phyloP scores from a whole-genome alignment of 2,113 vertebrate species.

The Fulmarus glacialis region DNA sequence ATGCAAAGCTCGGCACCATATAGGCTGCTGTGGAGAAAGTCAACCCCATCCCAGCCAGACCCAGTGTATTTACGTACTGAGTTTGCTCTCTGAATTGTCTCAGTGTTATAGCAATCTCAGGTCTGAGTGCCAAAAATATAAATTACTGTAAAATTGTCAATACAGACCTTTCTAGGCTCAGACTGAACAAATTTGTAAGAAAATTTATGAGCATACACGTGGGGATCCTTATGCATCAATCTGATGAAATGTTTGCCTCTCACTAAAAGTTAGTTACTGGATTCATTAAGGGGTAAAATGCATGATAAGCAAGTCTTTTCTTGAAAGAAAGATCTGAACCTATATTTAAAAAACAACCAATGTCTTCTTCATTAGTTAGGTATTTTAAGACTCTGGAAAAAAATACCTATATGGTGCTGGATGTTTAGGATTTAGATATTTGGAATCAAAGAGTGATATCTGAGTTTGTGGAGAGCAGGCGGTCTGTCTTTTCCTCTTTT shows the following conservation, averaged over 20 bases:
- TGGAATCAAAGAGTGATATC: background rate
- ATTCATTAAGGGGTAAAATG: background rate
- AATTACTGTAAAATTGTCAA: background rate
- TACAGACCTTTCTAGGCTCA: background rate
- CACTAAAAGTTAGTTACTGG: background rate
- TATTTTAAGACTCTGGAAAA: background rate
- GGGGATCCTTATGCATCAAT: background rate
- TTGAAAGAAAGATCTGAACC: background rate
- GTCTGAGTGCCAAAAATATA: background rate
- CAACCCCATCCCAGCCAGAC: background rate
- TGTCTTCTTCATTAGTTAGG: background rate
- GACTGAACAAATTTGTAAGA: background rate
- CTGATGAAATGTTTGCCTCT: background rate
- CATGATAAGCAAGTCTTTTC: background rate
- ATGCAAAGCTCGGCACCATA: background rate
- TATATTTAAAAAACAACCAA: background rate
- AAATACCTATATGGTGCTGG: background rate
- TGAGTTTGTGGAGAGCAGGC: background rate
- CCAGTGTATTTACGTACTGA: rapidly evolving
- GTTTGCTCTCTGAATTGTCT: background rate
- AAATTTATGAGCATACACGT: background rate
- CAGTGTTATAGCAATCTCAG: background rate
- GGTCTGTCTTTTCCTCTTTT: background rate
- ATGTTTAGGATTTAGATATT: background rate
- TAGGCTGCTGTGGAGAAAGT: background rate